Evolutionary conservation across 2,888 invertebrate genomes (phyloP), one percentile per base, ranked within the genome.

Genomic region (Emmelina monodactyla): DNA sequence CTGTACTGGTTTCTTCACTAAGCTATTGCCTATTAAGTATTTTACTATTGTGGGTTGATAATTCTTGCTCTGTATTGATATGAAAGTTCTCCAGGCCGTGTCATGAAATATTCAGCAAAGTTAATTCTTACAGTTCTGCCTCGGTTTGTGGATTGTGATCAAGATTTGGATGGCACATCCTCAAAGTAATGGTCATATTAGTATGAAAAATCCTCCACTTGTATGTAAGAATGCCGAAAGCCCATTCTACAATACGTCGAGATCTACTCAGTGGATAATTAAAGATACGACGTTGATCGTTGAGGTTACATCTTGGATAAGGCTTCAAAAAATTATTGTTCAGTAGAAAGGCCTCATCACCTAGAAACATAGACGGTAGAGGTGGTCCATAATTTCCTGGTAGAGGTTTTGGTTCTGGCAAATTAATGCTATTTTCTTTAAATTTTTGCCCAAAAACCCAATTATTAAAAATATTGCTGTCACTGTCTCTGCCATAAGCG

Each of bases 21-120:
- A n/a, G n/a, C n/a, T n/a, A n/a, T n/a, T n/a, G n/a, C n/a, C n/a
- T n/a, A n/a, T n/a, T n/a, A n/a, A n/a, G n/a, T n/a, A n/a, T n/a
- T n/a, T n/a, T n/a, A n/a, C n/a, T n/a, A n/a, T n/a, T n/a, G n/a
- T n/a, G n/a, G n/a, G n/a, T n/a, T n/a, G n/a, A n/a, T n/a, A n/a
- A n/a, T n/a, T n/a, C n/a, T n/a, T n/a, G n/a, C n/a, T n/a, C n/a
- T n/a, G n/a, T n/a, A n/a, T n/a, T n/a, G n/a, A n/a, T n/a, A n/a
- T n/a, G n/a, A n/a, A n/a, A n/a, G n/a, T n/a, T n/a, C n/a, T n/a
- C 44, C 45, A 33, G 33, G 36, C 37, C 42, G 44, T 14, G 44
- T 38, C 33, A 46, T 38, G 31, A 47, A 50, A 32, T 49, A 46
- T 37, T 46, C 42, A 22, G 45, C 44, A 31, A 50, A 48, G 35